A percentile compares a stretch with the other conserved stretches of the same genome.
phyloP scores from a whole-genome alignment of 1,140 invertebrate species.

The Colletes gigas region DNA sequence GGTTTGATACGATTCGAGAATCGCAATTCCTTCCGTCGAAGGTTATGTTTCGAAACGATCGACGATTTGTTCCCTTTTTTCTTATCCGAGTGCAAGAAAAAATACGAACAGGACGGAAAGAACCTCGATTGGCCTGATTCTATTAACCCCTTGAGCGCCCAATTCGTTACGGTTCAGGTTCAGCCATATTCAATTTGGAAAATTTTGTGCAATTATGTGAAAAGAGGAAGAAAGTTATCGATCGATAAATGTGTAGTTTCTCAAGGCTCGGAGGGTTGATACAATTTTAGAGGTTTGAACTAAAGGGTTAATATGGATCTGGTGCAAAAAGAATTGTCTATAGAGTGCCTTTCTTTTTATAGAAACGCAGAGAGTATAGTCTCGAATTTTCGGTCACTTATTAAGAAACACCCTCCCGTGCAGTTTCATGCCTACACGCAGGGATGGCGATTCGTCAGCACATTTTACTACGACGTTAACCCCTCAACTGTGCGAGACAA shows the following conservation, averaged over 20 bases:
- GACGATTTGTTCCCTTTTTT: slow-evolving; percentile 1
- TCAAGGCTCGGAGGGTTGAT: too few relatives aligned
- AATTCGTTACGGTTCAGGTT: too few relatives aligned
- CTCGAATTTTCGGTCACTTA: neutral
- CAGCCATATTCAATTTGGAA: too few relatives aligned
- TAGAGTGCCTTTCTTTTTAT: neutral
- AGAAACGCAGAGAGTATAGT: neutral
- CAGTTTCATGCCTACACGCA: neutral
- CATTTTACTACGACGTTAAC: neutral
- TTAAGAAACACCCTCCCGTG: neutral
- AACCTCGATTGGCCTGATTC: too few relatives aligned
- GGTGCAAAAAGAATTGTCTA: neutral
- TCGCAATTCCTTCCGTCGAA: slow-evolving; percentile 3
- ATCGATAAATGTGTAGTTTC: too few relatives aligned
- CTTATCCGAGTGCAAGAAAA: too few relatives aligned
- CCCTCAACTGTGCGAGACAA: neutral
- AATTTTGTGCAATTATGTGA: too few relatives aligned
- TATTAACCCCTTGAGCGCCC: too few relatives aligned
- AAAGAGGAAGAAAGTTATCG: too few relatives aligned
- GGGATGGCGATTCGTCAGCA: neutral
- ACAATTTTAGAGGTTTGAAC: too few relatives aligned
- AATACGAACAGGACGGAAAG: too few relatives aligned
- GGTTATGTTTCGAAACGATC: slow-evolving; percentile 4
- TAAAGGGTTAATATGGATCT: too few relatives aligned
- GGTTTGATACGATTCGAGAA: neutral